Conservation (phyloP, 2,113 vertebrate genomes). For the human (Homo sapiens) region DNA sequence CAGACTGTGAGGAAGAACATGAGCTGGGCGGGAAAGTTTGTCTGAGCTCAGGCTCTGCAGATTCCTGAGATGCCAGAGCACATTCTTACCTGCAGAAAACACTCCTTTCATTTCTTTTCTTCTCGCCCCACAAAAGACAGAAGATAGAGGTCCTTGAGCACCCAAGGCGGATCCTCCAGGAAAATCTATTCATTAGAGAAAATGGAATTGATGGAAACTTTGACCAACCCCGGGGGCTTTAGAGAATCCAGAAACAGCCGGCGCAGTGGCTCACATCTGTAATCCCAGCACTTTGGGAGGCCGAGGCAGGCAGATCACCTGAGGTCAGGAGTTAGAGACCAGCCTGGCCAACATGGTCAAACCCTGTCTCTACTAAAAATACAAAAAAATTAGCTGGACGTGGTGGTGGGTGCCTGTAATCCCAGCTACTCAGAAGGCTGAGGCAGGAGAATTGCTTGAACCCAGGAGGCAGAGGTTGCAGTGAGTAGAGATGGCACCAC, state of each 20-base stretch:
- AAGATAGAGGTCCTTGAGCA: neutral
- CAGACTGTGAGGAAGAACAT: neutral
- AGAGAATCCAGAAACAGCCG: neutral
- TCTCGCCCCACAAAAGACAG: neutral
- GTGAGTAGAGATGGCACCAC: too few relatives aligned
- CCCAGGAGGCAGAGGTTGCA: too few relatives aligned
- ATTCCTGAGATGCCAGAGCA: constrained; percentile 39
- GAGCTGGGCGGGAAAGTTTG: neutral
- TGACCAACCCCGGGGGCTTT: neutral
- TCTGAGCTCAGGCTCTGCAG: neutral
- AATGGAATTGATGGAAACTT: neutral
- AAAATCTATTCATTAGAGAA: neutral
- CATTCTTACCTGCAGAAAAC: neutral
- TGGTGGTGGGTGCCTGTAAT: too few relatives aligned
- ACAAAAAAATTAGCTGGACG: too few relatives aligned
- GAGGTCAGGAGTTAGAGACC: too few relatives aligned
- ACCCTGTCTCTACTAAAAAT: too few relatives aligned
- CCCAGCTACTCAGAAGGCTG: too few relatives aligned
- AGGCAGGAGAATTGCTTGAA: too few relatives aligned
- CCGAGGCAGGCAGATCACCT: too few relatives aligned
- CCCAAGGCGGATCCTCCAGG: neutral
- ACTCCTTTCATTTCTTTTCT: neutral
- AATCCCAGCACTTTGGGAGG: too few relatives aligned
- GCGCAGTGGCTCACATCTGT: too few relatives aligned
- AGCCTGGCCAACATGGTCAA: too few relatives aligned